These are phyloP conservation scores for Gymnodraco acuticeps DNA, from an alignment of 2,797 vertebrate species.

Conservation along the genomic window DNA sequence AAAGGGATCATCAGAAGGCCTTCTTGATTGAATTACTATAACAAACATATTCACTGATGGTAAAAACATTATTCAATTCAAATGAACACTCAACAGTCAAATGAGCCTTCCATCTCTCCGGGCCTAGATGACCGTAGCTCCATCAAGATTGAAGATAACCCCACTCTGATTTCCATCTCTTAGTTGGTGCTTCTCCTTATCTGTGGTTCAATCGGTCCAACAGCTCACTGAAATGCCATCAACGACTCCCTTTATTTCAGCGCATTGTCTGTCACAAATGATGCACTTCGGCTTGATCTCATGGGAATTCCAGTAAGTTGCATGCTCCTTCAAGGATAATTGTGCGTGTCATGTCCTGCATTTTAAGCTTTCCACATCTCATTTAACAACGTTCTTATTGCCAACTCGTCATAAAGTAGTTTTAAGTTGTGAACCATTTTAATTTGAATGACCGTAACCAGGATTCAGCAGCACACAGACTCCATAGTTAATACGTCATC, in stretches of 20 bases:
- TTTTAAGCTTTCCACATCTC: too few relatives aligned
- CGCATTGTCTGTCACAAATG: too few relatives aligned
- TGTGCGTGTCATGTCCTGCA: too few relatives aligned
- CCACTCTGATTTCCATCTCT: neutral
- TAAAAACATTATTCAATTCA: too few relatives aligned
- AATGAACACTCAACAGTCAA: constrained; percentile 3
- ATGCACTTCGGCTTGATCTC: neutral
- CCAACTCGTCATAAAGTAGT: too few relatives aligned
- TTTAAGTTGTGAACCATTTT: too few relatives aligned
- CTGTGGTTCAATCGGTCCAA: neutral
- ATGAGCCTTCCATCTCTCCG: constrained; percentile 12
- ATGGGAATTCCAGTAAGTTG: too few relatives aligned
- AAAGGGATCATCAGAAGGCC: constrained; percentile 14
- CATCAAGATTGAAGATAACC: neutral
- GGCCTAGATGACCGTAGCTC: neutral
- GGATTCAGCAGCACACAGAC: neutral
- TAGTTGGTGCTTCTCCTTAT: neutral
- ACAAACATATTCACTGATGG: neutral
- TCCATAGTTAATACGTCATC: constrained; percentile 6
- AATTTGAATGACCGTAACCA: too few relatives aligned
- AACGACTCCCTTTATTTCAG: too few relatives aligned
- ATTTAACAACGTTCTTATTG: too few relatives aligned
- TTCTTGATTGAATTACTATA: neutral
- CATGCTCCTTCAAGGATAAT: too few relatives aligned
- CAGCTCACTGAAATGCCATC: neutral